Percentiles rank a stretch among this genome's conserved stretches.
These are phyloP conservation scores for Oryzias woworae DNA, from an alignment of 2,113 vertebrate species.

Conservation along the genomic window DNA sequence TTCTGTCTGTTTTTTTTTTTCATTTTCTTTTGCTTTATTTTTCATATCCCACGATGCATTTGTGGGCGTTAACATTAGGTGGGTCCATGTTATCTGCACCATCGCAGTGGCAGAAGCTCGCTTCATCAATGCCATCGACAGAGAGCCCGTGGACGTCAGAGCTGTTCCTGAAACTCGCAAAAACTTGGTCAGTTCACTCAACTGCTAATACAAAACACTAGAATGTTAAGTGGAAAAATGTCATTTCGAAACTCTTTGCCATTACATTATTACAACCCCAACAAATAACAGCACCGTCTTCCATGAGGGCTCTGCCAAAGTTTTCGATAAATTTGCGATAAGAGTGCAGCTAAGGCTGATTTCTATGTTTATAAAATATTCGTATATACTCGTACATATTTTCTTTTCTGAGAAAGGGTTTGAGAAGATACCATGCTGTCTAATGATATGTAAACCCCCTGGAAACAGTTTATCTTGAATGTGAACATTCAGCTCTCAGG, in stretches of 20 bases:
- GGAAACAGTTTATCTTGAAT: slow-evolving; percentile 35
- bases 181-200: slow-evolving; percentile 82
- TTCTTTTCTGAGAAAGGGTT: slow-evolving; percentile 14
- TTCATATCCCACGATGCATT: not conserved
- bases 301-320: slow-evolving; percentile 61
- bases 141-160: slow-evolving; percentile 90
- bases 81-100: slow-evolving; percentile 94
- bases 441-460: slow-evolving; percentile 51
- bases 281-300: not conserved
- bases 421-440: slow-evolving; percentile 38
- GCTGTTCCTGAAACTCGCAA: slow-evolving; percentile 90
- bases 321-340: slow-evolving; percentile 43
- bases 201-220: too few relatives aligned
- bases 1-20: not conserved
- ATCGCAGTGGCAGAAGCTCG: slow-evolving; percentile 91
- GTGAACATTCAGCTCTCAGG: slow-evolving; percentile 30
- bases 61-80: slow-evolving; percentile 71
- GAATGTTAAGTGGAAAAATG: too few relatives aligned
- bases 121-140: slow-evolving; percentile 86
- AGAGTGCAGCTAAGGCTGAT: slow-evolving; percentile 45
- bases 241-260: too few relatives aligned
- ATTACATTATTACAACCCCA: too few relatives aligned
- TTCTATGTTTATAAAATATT: slow-evolving; percentile 4
- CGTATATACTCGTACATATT: too few relatives aligned
- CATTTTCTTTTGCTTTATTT: not conserved